Percentiles rank a stretch among this genome's conserved stretches.
These are phyloP conservation scores for Cheilosia soror DNA, from an alignment of 2,888 invertebrate genomes.

Conservation along the genomic window DNA sequence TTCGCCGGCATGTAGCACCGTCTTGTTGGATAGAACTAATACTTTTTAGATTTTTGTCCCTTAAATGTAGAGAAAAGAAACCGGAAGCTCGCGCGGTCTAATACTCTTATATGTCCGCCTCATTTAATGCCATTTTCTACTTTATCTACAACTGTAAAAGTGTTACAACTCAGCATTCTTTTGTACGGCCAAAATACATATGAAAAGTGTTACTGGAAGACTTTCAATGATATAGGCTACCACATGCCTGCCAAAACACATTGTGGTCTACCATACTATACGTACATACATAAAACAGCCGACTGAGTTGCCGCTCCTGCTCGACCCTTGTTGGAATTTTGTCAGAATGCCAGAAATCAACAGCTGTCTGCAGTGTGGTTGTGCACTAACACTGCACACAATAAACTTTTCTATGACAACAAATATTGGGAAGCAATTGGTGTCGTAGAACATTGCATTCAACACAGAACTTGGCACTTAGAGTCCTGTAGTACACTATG, in stretches of 20 bases:
- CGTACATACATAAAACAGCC: background rate
- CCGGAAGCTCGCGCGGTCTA: too few species aligned
- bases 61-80: too few species aligned
- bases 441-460: constrained; percentile 40
- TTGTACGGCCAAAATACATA: constrained; percentile 30
- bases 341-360: constrained; percentile 72
- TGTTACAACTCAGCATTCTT: constrained; percentile 7
- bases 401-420: constrained; percentile 8
- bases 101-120: too few species aligned
- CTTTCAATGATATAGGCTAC: constrained; percentile 34
- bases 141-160: constrained; percentile 23
- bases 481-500: constrained; percentile 9
- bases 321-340: constrained; percentile 53
- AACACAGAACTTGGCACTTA: constrained; percentile 32
- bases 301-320: too few species aligned
- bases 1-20: too few species aligned
- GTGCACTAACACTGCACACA: constrained; percentile 7
- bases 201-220: constrained; percentile 37
- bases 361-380: constrained; percentile 50
- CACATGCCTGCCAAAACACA: constrained; percentile 39
- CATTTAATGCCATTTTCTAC: constrained; percentile 3
- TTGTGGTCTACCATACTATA: constrained; percentile 44
- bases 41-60: too few species aligned
- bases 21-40: too few species aligned
- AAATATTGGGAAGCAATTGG: constrained; percentile 37